These are phyloP conservation scores for Sula dactylatra DNA, from an alignment of 2,113 vertebrate genomes.

Conservation along the genomic window DNA sequence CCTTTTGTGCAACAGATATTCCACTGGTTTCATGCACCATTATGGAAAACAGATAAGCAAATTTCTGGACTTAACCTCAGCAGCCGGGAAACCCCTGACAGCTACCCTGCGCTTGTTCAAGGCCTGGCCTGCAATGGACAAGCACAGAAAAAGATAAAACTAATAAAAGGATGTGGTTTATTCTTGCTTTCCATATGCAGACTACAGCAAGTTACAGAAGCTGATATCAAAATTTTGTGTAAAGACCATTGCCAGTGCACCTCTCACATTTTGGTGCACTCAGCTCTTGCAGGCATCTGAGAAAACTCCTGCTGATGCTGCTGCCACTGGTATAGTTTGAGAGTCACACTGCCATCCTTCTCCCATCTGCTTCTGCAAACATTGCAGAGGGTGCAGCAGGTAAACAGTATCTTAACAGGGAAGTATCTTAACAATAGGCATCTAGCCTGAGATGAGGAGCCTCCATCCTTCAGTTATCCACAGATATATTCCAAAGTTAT, in stretches of 20 bases:
- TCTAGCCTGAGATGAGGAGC: background rate
- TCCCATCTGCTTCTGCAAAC: background rate
- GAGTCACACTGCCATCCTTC: background rate
- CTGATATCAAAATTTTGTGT: background rate
- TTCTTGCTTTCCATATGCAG: background rate
- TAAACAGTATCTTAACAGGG: background rate
- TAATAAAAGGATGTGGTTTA: background rate
- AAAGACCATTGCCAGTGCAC: background rate
- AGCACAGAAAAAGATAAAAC: background rate
- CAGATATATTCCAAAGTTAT: background rate
- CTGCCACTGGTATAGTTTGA: background rate
- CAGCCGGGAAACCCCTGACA: background rate
- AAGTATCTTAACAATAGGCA: background rate
- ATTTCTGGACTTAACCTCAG: background rate
- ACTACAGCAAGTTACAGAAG: background rate
- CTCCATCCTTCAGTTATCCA: background rate
- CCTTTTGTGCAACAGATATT: background rate
- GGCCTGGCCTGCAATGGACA: accelerated
- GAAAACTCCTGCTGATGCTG: background rate
- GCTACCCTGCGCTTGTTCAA: background rate
- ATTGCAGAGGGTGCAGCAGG: background rate
- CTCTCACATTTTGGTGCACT: background rate
- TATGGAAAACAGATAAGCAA: background rate
- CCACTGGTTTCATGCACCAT: background rate
- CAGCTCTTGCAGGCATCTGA: background rate